phyloP scores from a whole-genome alignment of 2,797 vertebrate species.

The Perodicticus potto region DNA sequence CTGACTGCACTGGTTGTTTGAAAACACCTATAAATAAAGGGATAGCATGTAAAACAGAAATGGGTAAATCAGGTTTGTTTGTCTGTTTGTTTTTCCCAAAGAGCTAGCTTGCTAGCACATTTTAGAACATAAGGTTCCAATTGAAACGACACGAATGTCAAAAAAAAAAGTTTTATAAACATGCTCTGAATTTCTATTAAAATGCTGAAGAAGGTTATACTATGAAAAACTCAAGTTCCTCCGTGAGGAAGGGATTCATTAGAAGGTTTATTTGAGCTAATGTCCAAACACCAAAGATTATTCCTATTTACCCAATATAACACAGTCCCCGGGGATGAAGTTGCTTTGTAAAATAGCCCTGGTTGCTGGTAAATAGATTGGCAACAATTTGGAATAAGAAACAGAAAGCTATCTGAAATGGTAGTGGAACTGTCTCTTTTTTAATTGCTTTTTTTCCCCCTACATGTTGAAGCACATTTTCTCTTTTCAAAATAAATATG shows the following conservation, averaged over 20 bases:
- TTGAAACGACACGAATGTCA: not conserved
- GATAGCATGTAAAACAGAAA: not conserved
- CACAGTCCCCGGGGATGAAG: not conserved
- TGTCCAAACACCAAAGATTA: not conserved
- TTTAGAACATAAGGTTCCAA: not conserved
- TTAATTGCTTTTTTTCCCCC: conserved; percentile 63
- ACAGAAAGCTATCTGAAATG: conserved; percentile 46
- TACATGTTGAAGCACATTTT: conserved; percentile 54
- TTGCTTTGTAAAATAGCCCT: not conserved
- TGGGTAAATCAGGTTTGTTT: not conserved
- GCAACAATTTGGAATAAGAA: conserved; percentile 51
- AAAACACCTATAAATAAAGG: not conserved
- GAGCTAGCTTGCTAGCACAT: not conserved
- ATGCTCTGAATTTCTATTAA: not conserved
- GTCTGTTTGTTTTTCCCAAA: not conserved
- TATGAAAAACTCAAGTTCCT: not conserved
- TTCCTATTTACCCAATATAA: not conserved
- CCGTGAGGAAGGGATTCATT: not conserved
- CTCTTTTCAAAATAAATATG: conserved; percentile 76
- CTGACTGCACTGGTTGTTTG: not conserved
- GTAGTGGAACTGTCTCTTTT: conserved; percentile 18
- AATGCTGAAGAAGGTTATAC: not conserved
- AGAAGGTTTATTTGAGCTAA: not conserved
- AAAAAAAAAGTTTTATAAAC: not conserved
- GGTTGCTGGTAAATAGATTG: not conserved